Evolutionary conservation across 2,888 invertebrate genomes (phyloP).

Genomic region (Hemistola chrysoprasaria): DNA sequence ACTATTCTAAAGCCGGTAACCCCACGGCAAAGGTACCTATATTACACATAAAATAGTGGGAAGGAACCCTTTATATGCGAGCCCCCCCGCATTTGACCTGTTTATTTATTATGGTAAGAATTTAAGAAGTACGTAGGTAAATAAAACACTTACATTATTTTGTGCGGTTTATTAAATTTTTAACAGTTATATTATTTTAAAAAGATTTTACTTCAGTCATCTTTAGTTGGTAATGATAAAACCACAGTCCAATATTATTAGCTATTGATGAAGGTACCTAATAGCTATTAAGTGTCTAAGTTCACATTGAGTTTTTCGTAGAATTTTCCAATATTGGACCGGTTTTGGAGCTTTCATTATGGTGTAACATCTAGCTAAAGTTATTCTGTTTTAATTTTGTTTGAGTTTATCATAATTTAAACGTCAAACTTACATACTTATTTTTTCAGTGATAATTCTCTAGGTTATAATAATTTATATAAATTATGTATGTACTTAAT

Average conservation of each 20-base stretch:
- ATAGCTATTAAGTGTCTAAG: conserved; percentile 1
- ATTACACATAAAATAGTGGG: too few relatives aligned
- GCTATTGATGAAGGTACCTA: conserved; percentile 7
- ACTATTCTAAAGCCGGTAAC: too few relatives aligned
- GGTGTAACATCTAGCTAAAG: too few relatives aligned
- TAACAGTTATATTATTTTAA: conserved; percentile 71
- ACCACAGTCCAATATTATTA: conserved; percentile 30
- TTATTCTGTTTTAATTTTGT: too few relatives aligned
- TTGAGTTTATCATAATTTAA: too few relatives aligned
- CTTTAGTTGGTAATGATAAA: conserved; percentile 51
- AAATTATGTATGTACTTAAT: too few relatives aligned
- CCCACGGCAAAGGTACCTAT: too few relatives aligned
- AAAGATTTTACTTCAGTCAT: conserved; percentile 80
- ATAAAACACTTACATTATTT: conserved; percentile 60
- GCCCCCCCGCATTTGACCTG: too few relatives aligned
- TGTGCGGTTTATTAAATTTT: conserved; percentile 80
- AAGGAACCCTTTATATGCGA: too few relatives aligned
- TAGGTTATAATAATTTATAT: too few relatives aligned
- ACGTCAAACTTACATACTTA: too few relatives aligned
- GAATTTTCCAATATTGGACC: neutral
- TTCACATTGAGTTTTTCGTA: conserved; percentile 3
- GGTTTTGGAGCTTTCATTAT: neutral
- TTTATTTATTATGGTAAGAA: neutral
- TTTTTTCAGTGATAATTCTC: too few relatives aligned
- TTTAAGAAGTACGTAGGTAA: conserved; percentile 18